Base-by-base conservation (phyloP, 2,888 invertebrate genomes). In the Meghimatium bilineatum region DNA sequence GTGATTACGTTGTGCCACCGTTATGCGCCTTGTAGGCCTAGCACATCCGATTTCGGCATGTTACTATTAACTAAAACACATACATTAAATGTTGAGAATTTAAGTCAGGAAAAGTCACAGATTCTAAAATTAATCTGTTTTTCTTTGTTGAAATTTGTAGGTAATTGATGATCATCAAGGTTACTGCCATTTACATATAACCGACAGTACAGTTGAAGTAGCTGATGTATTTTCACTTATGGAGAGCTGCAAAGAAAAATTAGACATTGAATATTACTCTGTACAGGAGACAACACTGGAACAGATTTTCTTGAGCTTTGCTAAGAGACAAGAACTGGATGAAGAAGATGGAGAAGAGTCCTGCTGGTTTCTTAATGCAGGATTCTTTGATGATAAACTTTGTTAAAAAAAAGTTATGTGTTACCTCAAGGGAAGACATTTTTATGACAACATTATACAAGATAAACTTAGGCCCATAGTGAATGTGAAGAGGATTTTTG, bases 161-260 rank as follows among this genome's bases (percentile, higher is more conserved):
- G 94, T 96, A 8, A 95, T 95, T 81, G 96, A 97, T 87, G 95
- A 96, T 89, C 96, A 96, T 95, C 96, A 94, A 90, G 93, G 93
- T 86, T 87, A 88, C 79, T 86, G 91, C 23, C 86, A 84, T 60
- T 77, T 86, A 23, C 84, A 86, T 77, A 91, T 93, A 66, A 90
- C 90, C 36, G 90, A 93, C 82, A 87, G 88, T 17, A 87, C 87
- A 78, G 89, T 92, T 36, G 91, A 92, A 26, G 87, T 93, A 84
- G 91, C 93, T 2, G 88, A 91, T 80, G 89, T 94, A 32, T 94
- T 94, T 87, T 90, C 90, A 10, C 87, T 89, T 60, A 91, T 94
- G 91, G 94, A 94, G 86, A 79, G 87, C 49, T 90, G 91, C 49
- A 91, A 90, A 85, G 76, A 67, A 14, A 74, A 87, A 76, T 89